Evolutionary conservation across 2,113 vertebrate genomes (phyloP).

Genomic region (Ginglymostoma cirratum): DNA sequence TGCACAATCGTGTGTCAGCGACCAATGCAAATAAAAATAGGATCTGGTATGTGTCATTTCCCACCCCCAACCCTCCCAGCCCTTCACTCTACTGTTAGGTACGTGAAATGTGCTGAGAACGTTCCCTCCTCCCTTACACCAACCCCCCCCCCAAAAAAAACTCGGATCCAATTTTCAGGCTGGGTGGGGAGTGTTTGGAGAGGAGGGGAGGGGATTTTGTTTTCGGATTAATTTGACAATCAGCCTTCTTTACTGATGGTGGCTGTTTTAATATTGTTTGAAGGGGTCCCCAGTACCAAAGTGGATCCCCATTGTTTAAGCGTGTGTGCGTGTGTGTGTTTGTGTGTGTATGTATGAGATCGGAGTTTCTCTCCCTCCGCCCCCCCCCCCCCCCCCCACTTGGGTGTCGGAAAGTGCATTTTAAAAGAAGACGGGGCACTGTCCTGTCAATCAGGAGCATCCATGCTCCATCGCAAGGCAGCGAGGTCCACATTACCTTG

Average conservation of each 20-base stretch:
- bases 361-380: not conserved
- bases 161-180: too few relatives aligned
- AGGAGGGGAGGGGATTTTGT: too few relatives aligned
- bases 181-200: too few relatives aligned
- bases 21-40: not conserved
- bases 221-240: not conserved
- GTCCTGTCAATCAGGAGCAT: slow-evolving; percentile 38
- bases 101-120: not conserved
- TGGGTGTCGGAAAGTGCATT: slow-evolving; percentile 59
- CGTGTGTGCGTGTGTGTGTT: not conserved
- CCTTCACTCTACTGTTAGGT: not conserved
- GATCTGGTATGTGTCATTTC: not conserved
- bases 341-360: not conserved
- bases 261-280: not conserved
- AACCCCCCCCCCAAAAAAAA: too few relatives aligned
- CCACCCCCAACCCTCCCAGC: too few relatives aligned
- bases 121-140: not conserved
- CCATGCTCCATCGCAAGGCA: slow-evolving; percentile 53
- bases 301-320: not conserved
- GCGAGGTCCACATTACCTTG: slow-evolving; percentile 65
- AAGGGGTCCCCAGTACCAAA: not conserved
- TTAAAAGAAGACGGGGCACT: slow-evolving; percentile 56
- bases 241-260: not conserved
- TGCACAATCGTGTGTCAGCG: not conserved
- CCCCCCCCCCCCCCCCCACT: slow-evolving; percentile 41